Base-by-base conservation (phyloP, 2,113 vertebrate genomes). In the Chionomys nivalis region DNA sequence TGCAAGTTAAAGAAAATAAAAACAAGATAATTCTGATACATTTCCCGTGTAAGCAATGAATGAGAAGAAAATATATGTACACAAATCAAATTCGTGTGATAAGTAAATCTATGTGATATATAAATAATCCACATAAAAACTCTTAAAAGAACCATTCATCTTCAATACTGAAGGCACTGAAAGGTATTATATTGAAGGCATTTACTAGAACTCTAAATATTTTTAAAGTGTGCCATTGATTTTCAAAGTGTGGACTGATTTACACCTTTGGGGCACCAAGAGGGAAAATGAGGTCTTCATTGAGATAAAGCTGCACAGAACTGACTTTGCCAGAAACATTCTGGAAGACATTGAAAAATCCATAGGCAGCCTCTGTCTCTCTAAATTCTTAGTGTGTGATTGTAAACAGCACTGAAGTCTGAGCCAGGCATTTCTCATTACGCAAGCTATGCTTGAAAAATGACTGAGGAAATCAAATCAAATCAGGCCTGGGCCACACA, bases 381-480 rank as follows among this genome's bases (percentile, higher is more conserved):
- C 44, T 75, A 49, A 63, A 76, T 79, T 85, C 24, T 88, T 88
- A 63, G n/a, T 21, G 42, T 8, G 9, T 42, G 2, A 77, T 78
- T 90, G 49, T 28, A 65, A 52, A 89, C 91, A 86, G 21, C 28
- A 78, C 42, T 58, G 55, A 83, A 85, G 77, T 39, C 47, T 24
- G 2, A 76, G 23, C 8, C 28, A 91, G 83, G 42, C 24, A 75
- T 95, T 89, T 91, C 6, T 77, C 31, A 87, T 55, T 94, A 76
- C 68, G 8, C n/a, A 88, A 82, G 70, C 66, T 92, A 47, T 70
- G n/a, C 44, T 55, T 95, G 55, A 91, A 75, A 91, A 86, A 76
- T 89, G 90, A 88, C 36, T 13, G 68, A 65, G 42, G 36, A 87
- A 70, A 87, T 55, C 73, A 91, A 96, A 85, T 91, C 12, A 76